Conservation (phyloP, 1,140 invertebrate species). For the Drosophila suzukii region DNA sequence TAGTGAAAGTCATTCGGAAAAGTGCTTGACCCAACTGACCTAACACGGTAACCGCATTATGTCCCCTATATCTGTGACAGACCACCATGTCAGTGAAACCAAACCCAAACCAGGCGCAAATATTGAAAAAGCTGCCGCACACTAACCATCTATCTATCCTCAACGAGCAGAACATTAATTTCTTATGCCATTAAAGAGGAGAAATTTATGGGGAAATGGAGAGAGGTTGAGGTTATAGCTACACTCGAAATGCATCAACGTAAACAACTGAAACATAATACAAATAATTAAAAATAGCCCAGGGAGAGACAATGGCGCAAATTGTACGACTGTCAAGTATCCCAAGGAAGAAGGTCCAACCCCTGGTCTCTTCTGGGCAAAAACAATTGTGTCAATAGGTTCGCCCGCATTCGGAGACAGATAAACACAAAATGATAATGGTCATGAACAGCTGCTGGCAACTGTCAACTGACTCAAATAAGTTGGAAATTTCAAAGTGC, state of each 20-base stretch:
- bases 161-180: slow-evolving; percentile 46
- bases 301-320: slow-evolving; percentile 46
- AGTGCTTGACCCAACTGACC: slow-evolving; percentile 57
- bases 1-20: slow-evolving; percentile 37
- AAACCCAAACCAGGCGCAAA: slow-evolving; percentile 48
- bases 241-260: slow-evolving; percentile 51
- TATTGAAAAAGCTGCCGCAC: slow-evolving; percentile 64
- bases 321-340: slow-evolving; percentile 29
- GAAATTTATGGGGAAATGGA: slow-evolving; percentile 36
- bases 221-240: slow-evolving; percentile 27
- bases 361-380: slow-evolving; percentile 46
- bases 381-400: slow-evolving; percentile 82
- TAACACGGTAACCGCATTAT: slow-evolving; percentile 71
- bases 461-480: slow-evolving; percentile 62
- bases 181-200: slow-evolving; percentile 62
- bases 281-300: slow-evolving; percentile 81
- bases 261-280: slow-evolving; percentile 77
- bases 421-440: slow-evolving; percentile 76
- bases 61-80: slow-evolving; percentile 17
- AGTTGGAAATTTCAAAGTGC: not conserved
- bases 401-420: slow-evolving; percentile 70
- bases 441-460: slow-evolving; percentile 67
- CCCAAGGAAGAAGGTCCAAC: slow-evolving; percentile 38
- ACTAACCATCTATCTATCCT: slow-evolving; percentile 18
- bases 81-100: slow-evolving; percentile 73